A percentile compares a stretch with the other conserved stretches of the same genome.
Conservation (phyloP, 2,888 invertebrate genomes). For the Steinernema scapterisci region DNA sequence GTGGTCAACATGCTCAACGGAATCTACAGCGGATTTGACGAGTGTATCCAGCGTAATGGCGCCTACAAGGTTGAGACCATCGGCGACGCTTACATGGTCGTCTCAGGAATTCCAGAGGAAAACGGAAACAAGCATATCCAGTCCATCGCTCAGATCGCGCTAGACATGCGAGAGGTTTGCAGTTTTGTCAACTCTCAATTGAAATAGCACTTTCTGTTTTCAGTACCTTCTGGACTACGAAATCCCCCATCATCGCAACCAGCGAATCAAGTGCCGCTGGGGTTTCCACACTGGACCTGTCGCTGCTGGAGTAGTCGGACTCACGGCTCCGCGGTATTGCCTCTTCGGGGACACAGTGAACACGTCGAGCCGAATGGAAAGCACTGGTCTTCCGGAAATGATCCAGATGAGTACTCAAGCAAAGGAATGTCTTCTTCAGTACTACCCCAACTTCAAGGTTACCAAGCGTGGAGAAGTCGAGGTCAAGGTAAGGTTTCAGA, state of each 20-base stretch:
- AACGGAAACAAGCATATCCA: conserved; percentile 60
- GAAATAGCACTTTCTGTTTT: conserved; percentile 22
- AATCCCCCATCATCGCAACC: conserved; percentile 53
- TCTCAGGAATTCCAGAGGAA: conserved; percentile 63
- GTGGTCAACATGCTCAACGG: conserved; percentile 63
- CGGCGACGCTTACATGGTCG: conserved; percentile 66
- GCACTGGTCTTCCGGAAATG: conserved; percentile 58
- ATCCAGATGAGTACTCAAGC: conserved; percentile 63
- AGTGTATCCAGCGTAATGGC: conserved; percentile 56
- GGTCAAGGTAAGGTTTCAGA: conserved; percentile 49
- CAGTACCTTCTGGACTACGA: conserved; percentile 56
- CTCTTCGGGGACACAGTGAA: conserved; percentile 67
- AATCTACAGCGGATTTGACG: conserved; percentile 64
- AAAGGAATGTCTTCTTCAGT: conserved; percentile 47
- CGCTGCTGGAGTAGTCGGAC: conserved; percentile 66
- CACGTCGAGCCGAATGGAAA: conserved; percentile 64
- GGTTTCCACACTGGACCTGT: conserved; percentile 63
- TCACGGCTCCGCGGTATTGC: conserved; percentile 66
- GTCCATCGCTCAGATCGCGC: conserved; percentile 58
- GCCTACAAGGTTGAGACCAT: conserved; percentile 65
- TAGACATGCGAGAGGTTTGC: conserved; percentile 58
- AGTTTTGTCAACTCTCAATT: neutral
- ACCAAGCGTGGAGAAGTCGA: conserved; percentile 58
- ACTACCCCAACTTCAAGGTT: conserved; percentile 57
- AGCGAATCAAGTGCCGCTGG: conserved; percentile 59